Evolutionary conservation across 2,797 vertebrate genomes (phyloP).

Genomic region (Carduelis carduelis): DNA sequence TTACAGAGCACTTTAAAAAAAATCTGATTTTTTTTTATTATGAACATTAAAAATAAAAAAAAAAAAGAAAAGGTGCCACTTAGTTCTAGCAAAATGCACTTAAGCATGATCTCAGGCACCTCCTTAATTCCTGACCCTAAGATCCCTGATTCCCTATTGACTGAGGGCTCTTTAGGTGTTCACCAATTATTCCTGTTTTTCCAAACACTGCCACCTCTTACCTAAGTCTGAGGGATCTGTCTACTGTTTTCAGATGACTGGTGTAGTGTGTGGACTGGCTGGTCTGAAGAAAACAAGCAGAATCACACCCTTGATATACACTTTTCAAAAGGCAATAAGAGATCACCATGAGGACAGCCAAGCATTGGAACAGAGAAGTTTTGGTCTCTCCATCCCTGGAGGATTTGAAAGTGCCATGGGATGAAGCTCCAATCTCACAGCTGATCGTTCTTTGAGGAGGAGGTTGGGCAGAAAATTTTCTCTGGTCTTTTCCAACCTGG

Average conservation of each 20-base stretch:
- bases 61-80: neutral
- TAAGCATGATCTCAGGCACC: neutral
- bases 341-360: neutral
- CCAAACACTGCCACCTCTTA: neutral
- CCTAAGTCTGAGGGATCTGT: neutral
- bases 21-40: rapidly evolving
- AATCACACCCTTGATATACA: neutral
- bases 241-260: neutral
- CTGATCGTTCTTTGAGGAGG: neutral
- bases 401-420: neutral
- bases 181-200: neutral
- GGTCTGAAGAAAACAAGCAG: neutral
- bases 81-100: neutral
- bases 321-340: neutral
- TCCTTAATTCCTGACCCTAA: neutral
- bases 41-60: neutral
- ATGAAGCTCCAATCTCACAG: neutral
- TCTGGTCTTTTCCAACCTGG: neutral
- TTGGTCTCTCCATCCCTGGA: neutral
- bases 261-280: neutral
- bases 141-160: neutral
- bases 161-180: neutral
- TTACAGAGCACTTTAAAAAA: neutral
- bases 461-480: neutral
- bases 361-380: neutral